Evolutionary conservation across 2,113 vertebrate species (phyloP), one percentile per base, ranked within the genome.

Genomic region (Cyrtonyx montezumae): DNA sequence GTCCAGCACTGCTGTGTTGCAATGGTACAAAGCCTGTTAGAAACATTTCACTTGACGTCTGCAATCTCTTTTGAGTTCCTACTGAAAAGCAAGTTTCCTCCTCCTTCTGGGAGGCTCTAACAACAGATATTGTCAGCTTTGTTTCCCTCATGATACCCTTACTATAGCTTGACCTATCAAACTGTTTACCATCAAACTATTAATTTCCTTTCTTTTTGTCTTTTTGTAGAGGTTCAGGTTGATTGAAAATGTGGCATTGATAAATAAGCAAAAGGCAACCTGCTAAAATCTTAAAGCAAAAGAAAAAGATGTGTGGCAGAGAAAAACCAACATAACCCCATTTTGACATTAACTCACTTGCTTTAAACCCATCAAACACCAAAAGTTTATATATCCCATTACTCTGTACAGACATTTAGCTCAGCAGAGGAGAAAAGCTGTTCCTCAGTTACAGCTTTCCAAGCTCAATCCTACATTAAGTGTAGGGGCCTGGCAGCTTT

Each of bases 41-140:
- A 96, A 93, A 88, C 61, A 73, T 91, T 88, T 86, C 30, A 65
- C 91, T 96, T 93, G 90, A 88, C 95, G 86, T 80, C 86, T 84
- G 71, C n/a, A 66, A 56, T 66, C 56, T 90, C 8, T 71, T 83
- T 74, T 53, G 77, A 93, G 49, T 68, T 93, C 61, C 56, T 67
- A 68, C 77, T 79, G 77, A 77, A 91, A 93, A 93, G 21, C 58
- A 85, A 91, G 66, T 62, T n/a, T 42, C 83, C 90, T 37, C 16
- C n/a, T n/a, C 56, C 83, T 90, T 93, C 61, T 90, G 83, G 62
- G 88, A 88, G 34, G 36, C 26, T 88, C 86, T 84, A 94, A 84
- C 85, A 80, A 71, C 32, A 2, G 73, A 65, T 70, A 90, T 71
- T 81, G 80, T 48, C 69, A 75, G 34, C 1, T 95, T 95, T 91